Evolutionary conservation across 2,888 invertebrate genomes (phyloP).

Genomic region (Cetonia aurata): DNA sequence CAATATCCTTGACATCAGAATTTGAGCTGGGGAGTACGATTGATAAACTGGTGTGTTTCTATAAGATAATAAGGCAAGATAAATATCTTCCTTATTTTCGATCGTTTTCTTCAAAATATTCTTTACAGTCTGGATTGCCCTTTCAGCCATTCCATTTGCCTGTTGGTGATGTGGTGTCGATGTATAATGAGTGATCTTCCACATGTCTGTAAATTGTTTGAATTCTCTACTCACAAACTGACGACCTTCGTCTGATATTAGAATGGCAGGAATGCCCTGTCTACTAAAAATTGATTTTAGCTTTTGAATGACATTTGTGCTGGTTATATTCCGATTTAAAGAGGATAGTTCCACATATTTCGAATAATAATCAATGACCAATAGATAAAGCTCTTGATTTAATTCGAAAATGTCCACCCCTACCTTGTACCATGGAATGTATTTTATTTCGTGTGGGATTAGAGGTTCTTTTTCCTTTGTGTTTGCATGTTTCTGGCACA

Average conservation of each 20-base stretch:
- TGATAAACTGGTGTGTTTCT: constrained; percentile 29
- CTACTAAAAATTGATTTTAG: neutral
- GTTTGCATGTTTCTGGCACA: constrained; percentile 11
- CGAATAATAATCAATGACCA: constrained; percentile 25
- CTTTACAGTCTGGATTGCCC: constrained; percentile 41
- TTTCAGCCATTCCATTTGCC: constrained; percentile 33
- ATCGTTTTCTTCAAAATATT: constrained; percentile 37
- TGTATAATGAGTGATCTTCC: constrained; percentile 4
- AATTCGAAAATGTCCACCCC: constrained; percentile 18
- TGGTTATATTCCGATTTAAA: neutral
- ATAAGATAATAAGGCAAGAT: constrained; percentile 26
- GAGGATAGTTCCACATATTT: constrained; percentile 24
- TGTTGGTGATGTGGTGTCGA: constrained; percentile 41
- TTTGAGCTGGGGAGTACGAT: constrained; percentile 1
- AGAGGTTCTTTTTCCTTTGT: neutral
- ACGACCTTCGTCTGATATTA: neutral
- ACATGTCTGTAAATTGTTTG: neutral
- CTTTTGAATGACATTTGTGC: neutral
- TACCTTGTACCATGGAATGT: constrained; percentile 19
- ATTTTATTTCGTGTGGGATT: constrained; percentile 15
- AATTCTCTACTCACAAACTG: neutral
- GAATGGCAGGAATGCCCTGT: constrained; percentile 7
- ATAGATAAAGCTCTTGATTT: constrained; percentile 12
- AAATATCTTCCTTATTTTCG: constrained; percentile 35
- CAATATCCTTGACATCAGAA: constrained; percentile 7